Conservation (phyloP, 2,888 invertebrate genomes). For the Uropetala carovei region DNA sequence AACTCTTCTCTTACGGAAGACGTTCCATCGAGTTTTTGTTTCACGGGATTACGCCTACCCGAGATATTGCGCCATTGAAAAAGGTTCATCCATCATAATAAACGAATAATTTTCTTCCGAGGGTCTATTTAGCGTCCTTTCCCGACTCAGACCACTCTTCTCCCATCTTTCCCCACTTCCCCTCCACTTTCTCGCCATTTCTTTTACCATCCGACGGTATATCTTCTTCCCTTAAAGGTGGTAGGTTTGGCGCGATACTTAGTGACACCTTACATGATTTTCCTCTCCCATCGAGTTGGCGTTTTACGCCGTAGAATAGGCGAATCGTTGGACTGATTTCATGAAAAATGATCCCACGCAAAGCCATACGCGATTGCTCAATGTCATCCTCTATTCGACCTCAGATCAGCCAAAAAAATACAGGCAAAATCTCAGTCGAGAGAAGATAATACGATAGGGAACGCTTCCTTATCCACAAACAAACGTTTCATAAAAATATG, state of each 20-base stretch:
- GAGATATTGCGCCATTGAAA: not conserved
- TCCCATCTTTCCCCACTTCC: not conserved
- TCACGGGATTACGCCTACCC: not conserved
- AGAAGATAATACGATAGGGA: too few relatives aligned
- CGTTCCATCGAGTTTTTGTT: not conserved
- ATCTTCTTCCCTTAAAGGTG: conserved; percentile 17
- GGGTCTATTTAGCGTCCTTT: not conserved
- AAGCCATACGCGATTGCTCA: not conserved
- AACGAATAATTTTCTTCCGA: not conserved
- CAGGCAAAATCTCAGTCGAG: not conserved
- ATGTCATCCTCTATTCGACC: not conserved
- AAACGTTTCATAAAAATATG: too few relatives aligned
- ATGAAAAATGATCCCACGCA: conserved; percentile 14
- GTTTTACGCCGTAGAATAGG: not conserved
- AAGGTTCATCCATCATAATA: not conserved
- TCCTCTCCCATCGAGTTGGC: conserved; percentile 26
- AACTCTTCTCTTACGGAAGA: not conserved
- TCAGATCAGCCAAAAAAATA: not conserved
- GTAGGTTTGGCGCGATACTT: not conserved
- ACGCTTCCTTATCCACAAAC: too few relatives aligned
- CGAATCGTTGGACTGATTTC: not conserved
- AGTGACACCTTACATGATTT: conserved; percentile 45
- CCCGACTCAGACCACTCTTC: not conserved
- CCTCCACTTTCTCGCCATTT: not conserved
- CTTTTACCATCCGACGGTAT: not conserved